These are phyloP conservation scores for Halcyon chelicuti DNA, from an alignment of 2,797 vertebrate species.

Conservation along the genomic window DNA sequence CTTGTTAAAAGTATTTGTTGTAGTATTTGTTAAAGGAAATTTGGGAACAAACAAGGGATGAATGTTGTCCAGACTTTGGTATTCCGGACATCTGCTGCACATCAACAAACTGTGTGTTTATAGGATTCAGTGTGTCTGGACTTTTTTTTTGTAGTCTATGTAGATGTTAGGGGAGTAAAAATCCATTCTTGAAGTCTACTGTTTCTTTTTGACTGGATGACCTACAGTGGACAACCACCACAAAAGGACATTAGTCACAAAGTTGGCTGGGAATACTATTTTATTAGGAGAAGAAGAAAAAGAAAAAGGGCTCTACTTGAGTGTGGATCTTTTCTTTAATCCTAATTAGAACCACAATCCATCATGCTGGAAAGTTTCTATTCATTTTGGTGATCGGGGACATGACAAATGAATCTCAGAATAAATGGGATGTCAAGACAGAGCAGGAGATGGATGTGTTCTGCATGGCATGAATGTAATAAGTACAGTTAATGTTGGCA, in stretches of 20 bases:
- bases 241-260: conserved; percentile 72
- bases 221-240: conserved; percentile 77
- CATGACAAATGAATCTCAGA: conserved; percentile 95
- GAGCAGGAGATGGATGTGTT: conserved; percentile 92
- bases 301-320: conserved; percentile 76
- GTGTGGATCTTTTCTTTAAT: conserved; percentile 83
- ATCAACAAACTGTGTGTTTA: background rate
- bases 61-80: background rate
- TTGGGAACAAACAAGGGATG: background rate
- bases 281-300: conserved; percentile 76
- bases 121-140: background rate
- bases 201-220: conserved; percentile 75
- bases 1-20: too few species aligned
- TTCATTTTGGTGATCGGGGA: conserved; percentile 92
- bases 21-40: background rate
- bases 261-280: conserved; percentile 56
- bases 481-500: conserved; percentile 90
- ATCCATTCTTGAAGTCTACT: background rate
- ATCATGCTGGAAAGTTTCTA: conserved; percentile 88
- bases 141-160: background rate
- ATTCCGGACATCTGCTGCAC: background rate
- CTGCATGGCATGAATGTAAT: conserved; percentile 85
- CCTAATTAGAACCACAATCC: conserved; percentile 90
- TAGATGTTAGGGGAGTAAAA: background rate
- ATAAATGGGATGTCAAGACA: conserved; percentile 90